phyloP scores from a whole-genome alignment of 2,113 vertebrate species.

The Hirundichthys speculiger region DNA sequence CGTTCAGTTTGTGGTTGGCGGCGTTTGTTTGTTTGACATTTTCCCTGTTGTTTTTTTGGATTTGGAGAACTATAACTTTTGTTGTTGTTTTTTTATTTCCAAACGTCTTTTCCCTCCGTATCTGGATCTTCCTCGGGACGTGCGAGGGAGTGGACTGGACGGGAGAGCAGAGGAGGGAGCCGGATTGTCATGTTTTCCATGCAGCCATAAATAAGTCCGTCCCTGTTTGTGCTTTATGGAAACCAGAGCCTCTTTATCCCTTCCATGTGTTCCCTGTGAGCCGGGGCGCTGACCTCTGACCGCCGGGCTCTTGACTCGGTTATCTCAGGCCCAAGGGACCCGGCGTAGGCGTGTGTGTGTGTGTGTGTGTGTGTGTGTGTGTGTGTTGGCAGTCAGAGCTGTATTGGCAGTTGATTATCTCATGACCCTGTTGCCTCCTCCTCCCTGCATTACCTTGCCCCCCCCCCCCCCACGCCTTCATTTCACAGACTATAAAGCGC shows the following conservation, averaged over 20 bases:
- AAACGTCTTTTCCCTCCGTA: constrained; percentile 6
- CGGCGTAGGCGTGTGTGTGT: constrained; percentile 17
- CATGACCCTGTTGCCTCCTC: constrained; percentile 38
- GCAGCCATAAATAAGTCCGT: constrained; percentile 76
- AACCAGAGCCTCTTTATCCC: constrained; percentile 79
- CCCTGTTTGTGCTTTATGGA: constrained; percentile 74
- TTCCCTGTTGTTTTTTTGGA: constrained; percentile 17
- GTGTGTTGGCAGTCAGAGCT: constrained; percentile 29
- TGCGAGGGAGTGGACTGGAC: constrained; percentile 25
- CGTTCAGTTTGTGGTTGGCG: constrained; percentile 37
- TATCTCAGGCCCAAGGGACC: constrained; percentile 71
- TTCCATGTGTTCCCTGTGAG: constrained; percentile 81
- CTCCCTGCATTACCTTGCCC: constrained; percentile 46
- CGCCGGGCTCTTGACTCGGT: constrained; percentile 63
- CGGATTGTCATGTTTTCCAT: constrained; percentile 63
- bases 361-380: no score
- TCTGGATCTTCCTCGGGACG: background rate
- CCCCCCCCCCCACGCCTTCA: constrained; percentile 61
- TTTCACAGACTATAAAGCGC: constrained; percentile 78
- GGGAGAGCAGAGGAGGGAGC: background rate
- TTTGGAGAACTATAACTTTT: constrained; percentile 17
- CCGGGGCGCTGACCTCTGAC: constrained; percentile 71
- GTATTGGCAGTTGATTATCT: constrained; percentile 64
- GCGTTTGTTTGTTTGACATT: constrained; percentile 40
- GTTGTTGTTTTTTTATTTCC: no score